Evolutionary conservation across 1,140 invertebrate species (phyloP).

Genomic region (Forficula auricularia): DNA sequence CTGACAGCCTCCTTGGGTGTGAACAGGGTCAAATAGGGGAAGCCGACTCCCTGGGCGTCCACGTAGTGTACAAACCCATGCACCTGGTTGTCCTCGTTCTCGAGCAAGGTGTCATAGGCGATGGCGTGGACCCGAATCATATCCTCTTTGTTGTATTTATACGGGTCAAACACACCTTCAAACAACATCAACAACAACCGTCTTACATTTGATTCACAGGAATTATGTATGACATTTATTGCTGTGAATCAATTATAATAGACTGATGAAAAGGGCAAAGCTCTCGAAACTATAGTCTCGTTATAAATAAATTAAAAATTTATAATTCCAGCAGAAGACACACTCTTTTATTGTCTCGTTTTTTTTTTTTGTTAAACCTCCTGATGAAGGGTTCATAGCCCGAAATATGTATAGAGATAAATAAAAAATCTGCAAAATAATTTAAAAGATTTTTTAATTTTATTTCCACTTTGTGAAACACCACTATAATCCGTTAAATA

Average conservation of each 20-base stretch:
- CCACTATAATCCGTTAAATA: too few relatives aligned
- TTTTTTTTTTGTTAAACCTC: too few relatives aligned
- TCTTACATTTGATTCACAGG: too few relatives aligned
- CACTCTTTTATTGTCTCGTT: too few relatives aligned
- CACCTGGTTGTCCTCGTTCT: conserved; percentile 63
- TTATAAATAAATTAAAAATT: too few relatives aligned
- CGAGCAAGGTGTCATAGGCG: conserved; percentile 60
- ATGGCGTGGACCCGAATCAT: conserved; percentile 62
- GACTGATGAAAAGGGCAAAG: neutral
- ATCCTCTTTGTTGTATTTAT: conserved; percentile 56
- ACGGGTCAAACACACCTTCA: conserved; percentile 59
- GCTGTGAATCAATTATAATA: neutral
- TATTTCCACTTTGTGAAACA: too few relatives aligned
- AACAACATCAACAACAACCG: conserved; percentile 5
- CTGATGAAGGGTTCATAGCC: too few relatives aligned
- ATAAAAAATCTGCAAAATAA: too few relatives aligned
- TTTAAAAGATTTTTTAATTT: too few relatives aligned
- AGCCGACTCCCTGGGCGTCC: conserved; percentile 50
- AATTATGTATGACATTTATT: too few relatives aligned
- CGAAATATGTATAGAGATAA: too few relatives aligned
- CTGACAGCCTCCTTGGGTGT: conserved; percentile 56
- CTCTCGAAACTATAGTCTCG: conserved; percentile 3
- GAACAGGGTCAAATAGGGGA: conserved; percentile 54
- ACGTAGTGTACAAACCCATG: conserved; percentile 53
- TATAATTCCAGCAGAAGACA: too few relatives aligned